Percentiles rank a stretch among this genome's conserved stretches.
Evolutionary conservation across 2,797 vertebrate species (phyloP).

Genomic region (Oryzias sinensis): DNA sequence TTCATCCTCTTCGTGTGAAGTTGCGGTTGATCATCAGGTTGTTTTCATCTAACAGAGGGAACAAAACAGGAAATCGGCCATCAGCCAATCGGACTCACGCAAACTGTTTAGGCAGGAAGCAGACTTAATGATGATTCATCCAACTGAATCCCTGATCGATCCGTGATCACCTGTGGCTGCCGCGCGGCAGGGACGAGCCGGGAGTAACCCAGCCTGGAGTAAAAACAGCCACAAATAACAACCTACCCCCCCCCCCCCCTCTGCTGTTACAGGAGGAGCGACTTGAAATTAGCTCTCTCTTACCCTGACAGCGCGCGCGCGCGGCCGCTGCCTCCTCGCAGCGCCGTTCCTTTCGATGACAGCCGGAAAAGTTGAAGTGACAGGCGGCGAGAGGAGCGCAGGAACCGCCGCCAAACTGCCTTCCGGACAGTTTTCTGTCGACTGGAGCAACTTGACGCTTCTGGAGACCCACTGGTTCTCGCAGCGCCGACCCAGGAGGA

Average conservation of each 20-base stretch:
- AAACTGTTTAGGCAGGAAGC: constrained; percentile 23
- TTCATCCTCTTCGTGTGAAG: constrained; percentile 46
- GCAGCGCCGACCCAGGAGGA: constrained; percentile 13
- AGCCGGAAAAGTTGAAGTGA: constrained; percentile 9
- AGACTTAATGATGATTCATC: neutral
- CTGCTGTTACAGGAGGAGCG: constrained; percentile 11
- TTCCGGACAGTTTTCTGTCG: neutral
- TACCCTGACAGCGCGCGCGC: constrained; percentile 26
- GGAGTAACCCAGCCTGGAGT: neutral
- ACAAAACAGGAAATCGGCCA: constrained; percentile 4
- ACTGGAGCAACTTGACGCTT: constrained; percentile 19
- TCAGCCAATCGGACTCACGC: neutral
- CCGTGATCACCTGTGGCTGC: constrained; percentile 62
- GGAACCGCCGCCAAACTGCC: neutral
- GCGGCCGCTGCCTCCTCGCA: constrained; percentile 11
- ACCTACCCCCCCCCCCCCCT: neutral
- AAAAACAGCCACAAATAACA: neutral
- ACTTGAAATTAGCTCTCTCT: constrained; percentile 26
- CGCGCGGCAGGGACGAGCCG: neutral
- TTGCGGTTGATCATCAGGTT: constrained; percentile 18
- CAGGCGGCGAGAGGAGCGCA: neutral
- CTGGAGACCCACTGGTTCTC: constrained; percentile 29
- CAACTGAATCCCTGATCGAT: constrained; percentile 15
- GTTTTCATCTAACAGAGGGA: constrained; percentile 43
- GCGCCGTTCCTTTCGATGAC: constrained; percentile 37